Evolutionary conservation across 2,888 invertebrate species (phyloP), one percentile per base, ranked within the genome.

Genomic region (Atethmia centrago): DNA sequence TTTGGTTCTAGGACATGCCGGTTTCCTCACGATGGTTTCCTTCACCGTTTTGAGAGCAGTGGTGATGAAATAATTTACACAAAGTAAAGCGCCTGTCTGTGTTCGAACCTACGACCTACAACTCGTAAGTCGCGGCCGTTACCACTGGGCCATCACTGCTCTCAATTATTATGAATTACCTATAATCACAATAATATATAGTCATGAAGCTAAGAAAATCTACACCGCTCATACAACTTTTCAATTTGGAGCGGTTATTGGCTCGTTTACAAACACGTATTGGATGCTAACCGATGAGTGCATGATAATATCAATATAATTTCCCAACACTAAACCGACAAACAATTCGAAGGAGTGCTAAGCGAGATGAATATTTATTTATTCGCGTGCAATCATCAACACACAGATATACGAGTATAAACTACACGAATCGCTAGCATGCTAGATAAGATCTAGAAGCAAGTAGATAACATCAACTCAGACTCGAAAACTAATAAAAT

Each of bases 291-390:
- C 75, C 66, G 66, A 81, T 71, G 63, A 74, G 62, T 68, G 67
- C 77, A 75, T 71, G 81, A 67, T 84, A 81, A 58, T 81, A 84
- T 84, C 85, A 75, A 77, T 61, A 79, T 72, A 74, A 79, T 77
- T 79, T 77, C 65, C 47, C 59, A 77, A 80, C 77, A 80, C 73
- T 76, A 75, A 63, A 84, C 75, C 76, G 71, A 82, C 56, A 82
- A 85, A 77, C 80, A 83, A 73, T 77, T 80, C 77, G 31, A 56
- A 40, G 82, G 31, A 70, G 63, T 72, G 61, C 61, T 63, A 65
- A 71, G 64, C 61, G 67, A 72, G 59, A 45, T 66, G 65, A 85
- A 79, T 83, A 85, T 83, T 74, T 85, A 69, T 83, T 77, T 77
- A 84, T 72, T 77, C 65, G 55, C 85, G 62, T 72, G 74, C 76